Conservation (phyloP, 2,797 vertebrate genomes). For the Nothura maculosa region DNA sequence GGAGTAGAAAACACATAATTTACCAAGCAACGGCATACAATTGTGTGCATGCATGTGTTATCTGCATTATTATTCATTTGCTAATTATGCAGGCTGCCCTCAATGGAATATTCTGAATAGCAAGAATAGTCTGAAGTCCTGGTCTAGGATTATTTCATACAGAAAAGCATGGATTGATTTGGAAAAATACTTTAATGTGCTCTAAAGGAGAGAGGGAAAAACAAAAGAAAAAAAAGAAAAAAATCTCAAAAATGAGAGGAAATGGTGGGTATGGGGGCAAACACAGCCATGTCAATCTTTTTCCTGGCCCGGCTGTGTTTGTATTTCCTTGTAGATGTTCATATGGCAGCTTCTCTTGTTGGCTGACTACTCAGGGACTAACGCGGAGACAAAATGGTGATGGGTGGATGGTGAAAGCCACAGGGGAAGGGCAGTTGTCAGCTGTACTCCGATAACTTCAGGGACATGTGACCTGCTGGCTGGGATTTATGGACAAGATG, state of each 20-base stretch:
- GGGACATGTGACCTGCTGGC: neutral
- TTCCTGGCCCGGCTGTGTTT: neutral
- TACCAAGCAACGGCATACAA: neutral
- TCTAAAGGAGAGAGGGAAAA: neutral
- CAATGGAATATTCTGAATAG: neutral
- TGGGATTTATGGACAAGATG: neutral
- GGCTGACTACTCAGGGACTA: neutral
- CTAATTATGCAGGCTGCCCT: constrained; percentile 13
- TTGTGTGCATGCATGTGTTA: neutral
- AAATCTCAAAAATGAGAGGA: neutral
- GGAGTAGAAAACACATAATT: neutral
- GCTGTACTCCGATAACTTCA: neutral
- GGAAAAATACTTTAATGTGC: constrained; percentile 30
- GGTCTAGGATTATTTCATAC: neutral
- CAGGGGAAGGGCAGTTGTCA: neutral
- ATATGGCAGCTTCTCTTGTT: neutral
- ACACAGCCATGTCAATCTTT: neutral
- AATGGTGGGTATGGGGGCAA: neutral
- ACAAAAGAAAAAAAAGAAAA: neutral
- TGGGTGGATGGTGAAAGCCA: neutral
- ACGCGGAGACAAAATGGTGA: neutral
- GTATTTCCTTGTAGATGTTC: neutral
- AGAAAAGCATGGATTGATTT: constrained; percentile 26
- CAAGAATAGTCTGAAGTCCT: constrained; percentile 50
- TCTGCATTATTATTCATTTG: neutral